These are phyloP conservation scores for Cancer borealis DNA, from an alignment of 2,888 invertebrate species.

Conservation along the genomic window DNA sequence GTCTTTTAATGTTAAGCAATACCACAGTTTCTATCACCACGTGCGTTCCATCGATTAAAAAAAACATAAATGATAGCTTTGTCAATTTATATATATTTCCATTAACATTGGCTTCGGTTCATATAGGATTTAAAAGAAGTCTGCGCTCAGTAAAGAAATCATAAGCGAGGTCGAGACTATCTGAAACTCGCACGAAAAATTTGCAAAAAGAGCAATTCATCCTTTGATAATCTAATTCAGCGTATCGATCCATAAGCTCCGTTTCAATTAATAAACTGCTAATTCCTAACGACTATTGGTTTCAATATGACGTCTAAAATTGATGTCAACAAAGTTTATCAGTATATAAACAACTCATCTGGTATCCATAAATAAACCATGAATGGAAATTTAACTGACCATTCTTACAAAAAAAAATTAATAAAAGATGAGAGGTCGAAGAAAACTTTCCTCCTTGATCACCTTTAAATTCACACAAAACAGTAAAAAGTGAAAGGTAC, in stretches of 20 bases:
- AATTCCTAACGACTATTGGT: not conserved
- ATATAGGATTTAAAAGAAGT: not conserved
- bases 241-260: not conserved
- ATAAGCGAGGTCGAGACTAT: not conserved
- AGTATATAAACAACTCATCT: not conserved
- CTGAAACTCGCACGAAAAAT: not conserved
- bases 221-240: not conserved
- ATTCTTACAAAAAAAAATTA: no score
- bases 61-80: not conserved
- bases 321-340: not conserved
- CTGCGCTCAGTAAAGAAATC: not conserved
- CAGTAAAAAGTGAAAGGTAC: no score
- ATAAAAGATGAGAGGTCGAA: no score
- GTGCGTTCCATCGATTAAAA: not conserved
- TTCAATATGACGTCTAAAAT: not conserved
- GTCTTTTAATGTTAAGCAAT: not conserved
- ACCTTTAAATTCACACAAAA: no score
- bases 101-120: not conserved
- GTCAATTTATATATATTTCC: not conserved
- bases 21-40: not conserved
- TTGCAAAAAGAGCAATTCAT: not conserved
- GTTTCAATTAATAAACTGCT: not conserved
- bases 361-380: no score
- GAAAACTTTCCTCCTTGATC: no score
- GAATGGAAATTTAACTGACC: no score